These are phyloP conservation scores for Eupsittula cactorum DNA, from an alignment of 2,113 vertebrate genomes.

Conservation along the genomic window DNA sequence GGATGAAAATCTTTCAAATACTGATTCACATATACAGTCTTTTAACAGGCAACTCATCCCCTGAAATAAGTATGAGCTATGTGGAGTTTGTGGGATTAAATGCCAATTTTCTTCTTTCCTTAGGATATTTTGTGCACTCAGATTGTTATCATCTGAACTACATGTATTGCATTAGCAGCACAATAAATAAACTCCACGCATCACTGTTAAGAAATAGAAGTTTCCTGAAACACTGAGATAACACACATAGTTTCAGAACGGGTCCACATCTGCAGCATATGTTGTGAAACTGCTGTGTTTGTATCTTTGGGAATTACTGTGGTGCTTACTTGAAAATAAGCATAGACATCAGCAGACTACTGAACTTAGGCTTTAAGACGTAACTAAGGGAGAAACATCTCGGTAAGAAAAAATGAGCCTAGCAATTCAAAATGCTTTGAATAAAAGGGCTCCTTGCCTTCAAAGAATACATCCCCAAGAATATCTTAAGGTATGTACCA, in stretches of 20 bases:
- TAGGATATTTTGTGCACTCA: neutral
- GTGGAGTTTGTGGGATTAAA: neutral
- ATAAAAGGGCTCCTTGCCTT: neutral
- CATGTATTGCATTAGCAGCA: neutral
- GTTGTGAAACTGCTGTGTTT: neutral
- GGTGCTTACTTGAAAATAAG: neutral
- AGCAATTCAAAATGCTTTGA: neutral
- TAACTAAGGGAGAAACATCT: neutral
- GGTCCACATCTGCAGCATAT: neutral
- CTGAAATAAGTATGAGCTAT: neutral
- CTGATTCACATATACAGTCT: neutral
- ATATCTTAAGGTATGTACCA: neutral
- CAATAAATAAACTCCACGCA: neutral
- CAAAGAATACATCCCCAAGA: neutral
- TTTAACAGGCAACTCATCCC: neutral
- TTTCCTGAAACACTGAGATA: neutral
- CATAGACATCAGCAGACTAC: neutral
- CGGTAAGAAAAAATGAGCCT: neutral
- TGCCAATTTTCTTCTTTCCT: neutral
- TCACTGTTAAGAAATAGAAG: neutral
- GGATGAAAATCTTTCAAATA: neutral
- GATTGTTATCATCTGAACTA: neutral
- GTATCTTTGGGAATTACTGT: neutral
- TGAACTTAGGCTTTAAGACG: neutral
- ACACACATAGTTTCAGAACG: neutral